Evolutionary conservation across 30 jellyfish, hydroid and myxozoan genomes (phyloP), one percentile per base, ranked within the genome.

Genomic region (Pseudorhiza aurosa): DNA sequence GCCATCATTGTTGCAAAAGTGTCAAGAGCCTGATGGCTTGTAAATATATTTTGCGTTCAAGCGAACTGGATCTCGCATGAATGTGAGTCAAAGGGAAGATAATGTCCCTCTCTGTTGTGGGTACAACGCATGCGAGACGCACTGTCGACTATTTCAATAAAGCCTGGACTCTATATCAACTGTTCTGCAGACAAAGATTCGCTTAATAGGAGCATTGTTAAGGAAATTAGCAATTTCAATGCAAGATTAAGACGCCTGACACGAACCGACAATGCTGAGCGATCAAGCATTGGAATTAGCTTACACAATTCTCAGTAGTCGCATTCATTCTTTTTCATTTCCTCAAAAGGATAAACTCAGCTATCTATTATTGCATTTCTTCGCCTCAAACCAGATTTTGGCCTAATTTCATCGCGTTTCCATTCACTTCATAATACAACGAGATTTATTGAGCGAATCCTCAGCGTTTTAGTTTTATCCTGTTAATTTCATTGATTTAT

Each of bases 381-480:
- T 50, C 69, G 57, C 91, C 91, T 80, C 91, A 80, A 80, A 80
- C 81, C 73, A 65, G 91, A 80, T 80, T 80, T 80, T 60, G 72
- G 72, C 84, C 74, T 53, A 57, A 46, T 80, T 62, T 65, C 65
- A 18, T 47, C 70, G 78, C 79, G 57, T 80, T 65, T 59, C 71
- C 70, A 62, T 62, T 56, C 60, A 35, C 60, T 37, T 11, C 59
- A 60, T 65, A 65, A 80, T 65, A 65, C 64, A 80, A 32, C 63
- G 71, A 80, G 91, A 80, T 80, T 80, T 80, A 80, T 65, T 80
- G 84, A 62, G 77, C 84, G 77, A 59, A 72, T 80, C 84, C 67
- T 25, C 58, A 77, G 72, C 91, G 91, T 70, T 65, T 58, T 65
- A 42, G 45, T 80, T 80, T 80, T 65, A 80, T 80, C 91, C 65